Evolutionary conservation across 1,140 invertebrate species (phyloP).

Genomic region (Zaprionus davidi): DNA sequence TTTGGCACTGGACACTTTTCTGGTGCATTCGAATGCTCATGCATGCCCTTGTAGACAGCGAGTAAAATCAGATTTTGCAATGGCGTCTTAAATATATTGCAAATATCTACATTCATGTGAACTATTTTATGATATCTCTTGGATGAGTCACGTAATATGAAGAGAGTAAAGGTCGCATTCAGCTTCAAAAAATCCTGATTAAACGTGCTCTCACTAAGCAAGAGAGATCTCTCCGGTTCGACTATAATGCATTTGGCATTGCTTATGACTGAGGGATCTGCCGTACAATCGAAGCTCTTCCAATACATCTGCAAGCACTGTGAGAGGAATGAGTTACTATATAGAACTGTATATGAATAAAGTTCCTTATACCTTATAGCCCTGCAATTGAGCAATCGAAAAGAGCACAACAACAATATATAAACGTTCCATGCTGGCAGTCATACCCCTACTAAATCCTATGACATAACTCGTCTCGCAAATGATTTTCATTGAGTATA

Average conservation of each 20-base stretch:
- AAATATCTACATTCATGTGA: slow-evolving; percentile 45
- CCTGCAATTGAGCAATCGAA: not conserved
- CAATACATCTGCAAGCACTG: slow-evolving; percentile 31
- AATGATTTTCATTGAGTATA: not conserved
- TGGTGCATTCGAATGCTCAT: slow-evolving; percentile 8
- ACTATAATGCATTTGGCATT: slow-evolving; percentile 42
- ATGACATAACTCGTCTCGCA: not conserved
- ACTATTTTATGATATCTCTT: slow-evolving; percentile 37
- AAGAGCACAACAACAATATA: not conserved
- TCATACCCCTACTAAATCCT: not conserved
- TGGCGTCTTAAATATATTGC: slow-evolving; percentile 36
- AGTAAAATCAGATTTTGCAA: slow-evolving; percentile 32
- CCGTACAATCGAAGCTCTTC: slow-evolving; percentile 34
- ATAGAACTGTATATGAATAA: not conserved
- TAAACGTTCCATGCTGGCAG: not conserved
- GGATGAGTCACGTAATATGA: slow-evolving; percentile 1
- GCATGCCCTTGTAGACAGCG: slow-evolving; percentile 30
- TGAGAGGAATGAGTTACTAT: not conserved
- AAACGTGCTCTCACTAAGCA: slow-evolving; percentile 29
- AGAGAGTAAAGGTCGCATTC: slow-evolving; percentile 47
- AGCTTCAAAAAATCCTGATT: slow-evolving; percentile 3
- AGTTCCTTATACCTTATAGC: not conserved
- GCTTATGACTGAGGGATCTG: slow-evolving; percentile 17
- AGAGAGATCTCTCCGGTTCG: slow-evolving; percentile 21
- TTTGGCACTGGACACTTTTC: slow-evolving; percentile 49